Percentiles rank a stretch among this genome's conserved stretches.
These are phyloP conservation scores for Drosophila recens DNA, from an alignment of 2,888 invertebrate genomes.

Conservation along the genomic window DNA sequence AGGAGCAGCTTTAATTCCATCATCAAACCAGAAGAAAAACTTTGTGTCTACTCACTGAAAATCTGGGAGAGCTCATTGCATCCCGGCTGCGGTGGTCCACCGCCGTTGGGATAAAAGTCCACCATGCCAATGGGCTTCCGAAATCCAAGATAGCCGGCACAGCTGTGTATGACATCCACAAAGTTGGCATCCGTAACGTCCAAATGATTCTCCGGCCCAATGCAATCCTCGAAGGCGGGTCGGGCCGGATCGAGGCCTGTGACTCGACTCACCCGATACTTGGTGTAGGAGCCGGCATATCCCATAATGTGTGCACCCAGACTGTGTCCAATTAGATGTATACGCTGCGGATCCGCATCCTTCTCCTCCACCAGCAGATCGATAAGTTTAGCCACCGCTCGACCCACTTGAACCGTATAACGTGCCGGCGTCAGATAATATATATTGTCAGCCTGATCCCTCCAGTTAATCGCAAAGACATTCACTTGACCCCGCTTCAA, in stretches of 20 bases:
- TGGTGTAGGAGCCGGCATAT: constrained; percentile 86
- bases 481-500: constrained; percentile 80
- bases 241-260: constrained; percentile 90
- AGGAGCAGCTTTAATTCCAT: neutral
- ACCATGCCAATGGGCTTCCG: constrained; percentile 88
- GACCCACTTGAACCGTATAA: constrained; percentile 83
- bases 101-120: constrained; percentile 92
- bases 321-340: constrained; percentile 86
- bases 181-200: constrained; percentile 89
- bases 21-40: neutral
- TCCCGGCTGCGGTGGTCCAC: constrained; percentile 89
- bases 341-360: constrained; percentile 78
- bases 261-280: constrained; percentile 86
- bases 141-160: constrained; percentile 88
- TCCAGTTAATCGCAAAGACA: constrained; percentile 85
- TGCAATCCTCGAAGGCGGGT: constrained; percentile 84
- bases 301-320: constrained; percentile 88
- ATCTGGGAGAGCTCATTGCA: constrained; percentile 86
- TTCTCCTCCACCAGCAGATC: constrained; percentile 83
- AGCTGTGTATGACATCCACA: constrained; percentile 91
- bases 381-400: constrained; percentile 83
- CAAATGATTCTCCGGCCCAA: constrained; percentile 86
- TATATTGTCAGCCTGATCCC: constrained; percentile 83
- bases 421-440: constrained; percentile 84
- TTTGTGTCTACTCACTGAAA: constrained; percentile 74